Base-by-base conservation (phyloP, 1,140 invertebrate genomes). In the Pogonomyrmex barbatus region DNA sequence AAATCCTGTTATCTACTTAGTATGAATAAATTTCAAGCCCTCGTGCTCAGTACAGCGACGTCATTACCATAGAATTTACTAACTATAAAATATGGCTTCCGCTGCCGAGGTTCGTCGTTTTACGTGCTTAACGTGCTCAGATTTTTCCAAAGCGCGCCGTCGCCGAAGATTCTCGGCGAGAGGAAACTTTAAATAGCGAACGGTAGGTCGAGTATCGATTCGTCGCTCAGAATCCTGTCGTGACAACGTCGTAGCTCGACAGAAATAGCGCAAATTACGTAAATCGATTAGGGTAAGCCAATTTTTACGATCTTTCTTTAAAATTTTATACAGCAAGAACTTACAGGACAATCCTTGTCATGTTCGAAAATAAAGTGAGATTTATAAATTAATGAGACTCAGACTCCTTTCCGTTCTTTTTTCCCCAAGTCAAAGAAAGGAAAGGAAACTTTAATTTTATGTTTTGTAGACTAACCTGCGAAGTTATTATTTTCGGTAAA, bases 11-110 rank as follows among this genome's bases (percentile, higher is more conserved):
- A 83, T 73, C 67, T 83, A 83, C 79, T 83, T 83, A 83, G 79
- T 83, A 73, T 83, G 79, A 83, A 83, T 83, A 83, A 83, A 83
- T 83, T 83, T 83, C 79, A 83, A 75, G 79, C 68, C n/a, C n/a
- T 10, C 30, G 42, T 60, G 68, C 68, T 17, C 39, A 17, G 39
- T 60, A 73, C 79, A 70, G 42, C 79, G 42, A 83, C 79, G 79
- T 83, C 79, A 75, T 83, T 83, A 83, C 68, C 68, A 83, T 83
- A 83, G 79, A 83, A 83, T 83, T 73, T 83, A 83, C 68, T 75
- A 83, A 83, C 79, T 83, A 60, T 75, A 83, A 83, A 83, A 83
- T 73, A 83, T 83, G 68, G 54, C 68, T 60, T 47, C 52, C 54
- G 33, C 47, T 50, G 47, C 1, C 6, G 39, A 47, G 52, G 52